phyloP scores from a whole-genome alignment of 92 coral and sea anemone genomes.

The Epizoanthus illoricatus region DNA sequence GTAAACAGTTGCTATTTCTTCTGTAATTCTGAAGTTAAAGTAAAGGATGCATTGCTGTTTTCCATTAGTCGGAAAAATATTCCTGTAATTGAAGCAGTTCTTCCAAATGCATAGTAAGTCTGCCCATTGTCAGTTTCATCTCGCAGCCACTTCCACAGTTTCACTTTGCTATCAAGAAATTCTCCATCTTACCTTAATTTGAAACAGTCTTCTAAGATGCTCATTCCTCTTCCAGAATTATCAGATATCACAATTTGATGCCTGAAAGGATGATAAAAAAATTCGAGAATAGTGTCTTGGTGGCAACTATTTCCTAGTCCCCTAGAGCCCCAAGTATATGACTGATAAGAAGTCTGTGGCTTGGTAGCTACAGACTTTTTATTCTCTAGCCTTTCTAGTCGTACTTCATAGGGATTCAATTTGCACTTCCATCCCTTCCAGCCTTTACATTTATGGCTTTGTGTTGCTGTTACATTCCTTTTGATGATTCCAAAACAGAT shows the following conservation, averaged over 20 bases:
- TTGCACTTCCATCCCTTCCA: slow-evolving; percentile 57
- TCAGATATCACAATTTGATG: slow-evolving; percentile 11
- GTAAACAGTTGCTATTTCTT: slow-evolving; percentile 15
- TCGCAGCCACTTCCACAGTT: slow-evolving; percentile 54
- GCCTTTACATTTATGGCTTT: slow-evolving; percentile 37
- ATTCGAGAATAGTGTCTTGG: slow-evolving; percentile 60
- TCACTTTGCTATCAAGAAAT: slow-evolving; percentile 44
- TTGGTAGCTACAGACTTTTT: not conserved
- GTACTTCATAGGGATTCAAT: slow-evolving; percentile 50
- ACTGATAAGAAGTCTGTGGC: slow-evolving; percentile 29
- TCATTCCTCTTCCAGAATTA: slow-evolving; percentile 9
- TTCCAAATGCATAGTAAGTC: slow-evolving; percentile 46
- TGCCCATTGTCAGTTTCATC: slow-evolving; percentile 53
- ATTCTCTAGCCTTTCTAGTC: not conserved
- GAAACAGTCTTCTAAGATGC: slow-evolving; percentile 31
- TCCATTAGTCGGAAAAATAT: not conserved
- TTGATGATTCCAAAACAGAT: slow-evolving; percentile 15
- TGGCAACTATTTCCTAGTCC: slow-evolving; percentile 55
- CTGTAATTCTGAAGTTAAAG: slow-evolving; percentile 8
- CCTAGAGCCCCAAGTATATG: slow-evolving; percentile 39
- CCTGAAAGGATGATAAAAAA: slow-evolving; percentile 43
- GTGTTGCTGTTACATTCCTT: not conserved
- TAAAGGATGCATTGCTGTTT: not conserved
- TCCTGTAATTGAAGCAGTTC: slow-evolving; percentile 38
- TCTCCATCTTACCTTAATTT: slow-evolving; percentile 39